phyloP scores from a whole-genome alignment of 2,113 vertebrate species.

The Vulpes lagopus region DNA sequence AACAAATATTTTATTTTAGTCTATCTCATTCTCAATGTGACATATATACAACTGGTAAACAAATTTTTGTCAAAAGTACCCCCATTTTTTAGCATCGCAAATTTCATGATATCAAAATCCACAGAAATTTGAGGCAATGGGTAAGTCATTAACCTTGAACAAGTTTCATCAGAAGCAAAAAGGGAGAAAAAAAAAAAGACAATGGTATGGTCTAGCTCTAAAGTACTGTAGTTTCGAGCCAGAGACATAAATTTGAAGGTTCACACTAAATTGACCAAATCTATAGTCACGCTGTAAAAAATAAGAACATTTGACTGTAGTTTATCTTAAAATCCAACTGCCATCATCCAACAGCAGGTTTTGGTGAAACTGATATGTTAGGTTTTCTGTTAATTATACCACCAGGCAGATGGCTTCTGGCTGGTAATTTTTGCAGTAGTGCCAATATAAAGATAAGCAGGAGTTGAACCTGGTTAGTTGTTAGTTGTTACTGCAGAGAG shows the following conservation, averaged over 20 bases:
- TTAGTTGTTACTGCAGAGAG: background rate
- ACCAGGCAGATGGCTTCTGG: background rate
- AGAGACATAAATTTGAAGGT: background rate
- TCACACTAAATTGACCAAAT: background rate
- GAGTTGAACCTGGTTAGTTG: background rate
- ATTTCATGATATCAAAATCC: constrained; percentile 47
- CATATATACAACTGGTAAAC: background rate
- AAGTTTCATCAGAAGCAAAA: constrained; percentile 17
- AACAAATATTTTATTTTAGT: background rate
- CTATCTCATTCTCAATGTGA: background rate
- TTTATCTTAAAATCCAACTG: background rate
- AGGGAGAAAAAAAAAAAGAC: background rate
- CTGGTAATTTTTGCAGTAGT: background rate
- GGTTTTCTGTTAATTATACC: constrained; percentile 34
- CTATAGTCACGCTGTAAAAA: background rate
- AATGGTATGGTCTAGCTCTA: background rate
- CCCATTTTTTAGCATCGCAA: background rate
- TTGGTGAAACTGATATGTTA: constrained; percentile 7
- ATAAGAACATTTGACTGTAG: background rate
- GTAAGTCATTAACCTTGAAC: background rate
- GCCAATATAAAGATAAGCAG: constrained; percentile 22
- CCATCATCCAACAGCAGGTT: background rate
- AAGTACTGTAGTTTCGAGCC: background rate
- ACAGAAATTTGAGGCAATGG: background rate
- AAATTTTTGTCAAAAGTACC: background rate